Evolutionary conservation across 2,888 invertebrate genomes (phyloP), one percentile per base, ranked within the genome.

Genomic region (Volucella inflata): DNA sequence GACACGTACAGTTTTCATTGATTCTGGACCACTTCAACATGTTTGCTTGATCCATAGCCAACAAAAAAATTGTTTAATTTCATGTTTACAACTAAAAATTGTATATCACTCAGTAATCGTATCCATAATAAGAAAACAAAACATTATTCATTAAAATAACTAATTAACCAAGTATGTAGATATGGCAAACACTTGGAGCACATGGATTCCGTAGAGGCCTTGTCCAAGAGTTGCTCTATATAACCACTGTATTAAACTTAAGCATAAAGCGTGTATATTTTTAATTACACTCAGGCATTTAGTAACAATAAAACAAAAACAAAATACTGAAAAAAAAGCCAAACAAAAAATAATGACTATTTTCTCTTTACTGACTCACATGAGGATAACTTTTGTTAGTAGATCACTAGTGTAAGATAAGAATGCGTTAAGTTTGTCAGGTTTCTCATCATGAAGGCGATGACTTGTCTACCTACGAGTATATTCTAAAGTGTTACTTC

Each of bases 371-470:
- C 55, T 36, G 40, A 11, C 40, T 11, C 30, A 30, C 65, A 38
- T 38, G 30, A 57, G 51, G 70, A 77, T 71, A 59, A 46, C 71
- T 76, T 80, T 42, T 57, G 57, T 67, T 60, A 51, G 38, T 53
- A 76, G 81, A 82, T 82, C 60, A 48, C 60, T 21, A 14, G 38
- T 10, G 9, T 53, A 10, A 17, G 78, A 83, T 83, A 83, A 78
- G 17, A 60, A 74, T 30, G 67, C 78, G 68, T 72, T 78, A 44
- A 78, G 55, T 68, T 78, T 67, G 62, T 42, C 72, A 68, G 2
- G 78, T 72, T 83, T 68, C 50, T 62, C 67, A 68, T 60, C 77
- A 68, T 67, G 50, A 17, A 11, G 51, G 51, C 17, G 57, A 38
- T 42, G 64, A 14, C 1, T 14, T 8, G 4, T 8, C 12, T 11